Conservation (phyloP, 1,140 invertebrate genomes). For the Ostrea edulis region DNA sequence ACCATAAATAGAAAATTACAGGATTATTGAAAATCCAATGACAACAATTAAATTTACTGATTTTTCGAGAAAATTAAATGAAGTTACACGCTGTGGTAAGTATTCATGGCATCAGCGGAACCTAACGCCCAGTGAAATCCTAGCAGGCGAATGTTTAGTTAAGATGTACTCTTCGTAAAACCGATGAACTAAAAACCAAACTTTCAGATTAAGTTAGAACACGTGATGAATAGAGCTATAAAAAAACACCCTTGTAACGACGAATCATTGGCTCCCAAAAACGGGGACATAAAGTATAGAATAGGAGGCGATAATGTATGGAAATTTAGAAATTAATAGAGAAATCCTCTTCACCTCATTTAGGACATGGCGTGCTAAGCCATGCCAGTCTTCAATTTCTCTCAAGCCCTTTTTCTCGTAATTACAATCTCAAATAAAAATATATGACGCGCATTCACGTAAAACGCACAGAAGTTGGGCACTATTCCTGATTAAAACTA, state of each 20-base stretch:
- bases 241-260: not conserved
- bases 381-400: not conserved
- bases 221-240: not conserved
- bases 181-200: not conserved
- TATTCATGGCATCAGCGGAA: not conserved
- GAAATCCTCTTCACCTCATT: not conserved
- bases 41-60: not conserved
- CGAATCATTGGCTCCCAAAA: not conserved
- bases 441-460: conserved; percentile 30
- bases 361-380: not conserved
- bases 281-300: not conserved
- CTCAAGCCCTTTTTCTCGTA: conserved; percentile 22
- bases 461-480: not conserved
- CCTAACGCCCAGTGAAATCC: not conserved
- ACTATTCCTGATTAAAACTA: not conserved
- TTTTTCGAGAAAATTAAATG: not conserved
- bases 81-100: not conserved
- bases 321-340: conserved; percentile 24
- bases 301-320: not conserved
- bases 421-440: conserved; percentile 6
- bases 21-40: conserved; percentile 14
- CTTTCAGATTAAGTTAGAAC: not conserved
- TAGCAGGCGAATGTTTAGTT: not conserved
- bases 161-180: not conserved
- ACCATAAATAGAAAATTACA: not conserved